Base-by-base conservation (phyloP, 2,113 vertebrate genomes). In the Corydoras sp. region DNA sequence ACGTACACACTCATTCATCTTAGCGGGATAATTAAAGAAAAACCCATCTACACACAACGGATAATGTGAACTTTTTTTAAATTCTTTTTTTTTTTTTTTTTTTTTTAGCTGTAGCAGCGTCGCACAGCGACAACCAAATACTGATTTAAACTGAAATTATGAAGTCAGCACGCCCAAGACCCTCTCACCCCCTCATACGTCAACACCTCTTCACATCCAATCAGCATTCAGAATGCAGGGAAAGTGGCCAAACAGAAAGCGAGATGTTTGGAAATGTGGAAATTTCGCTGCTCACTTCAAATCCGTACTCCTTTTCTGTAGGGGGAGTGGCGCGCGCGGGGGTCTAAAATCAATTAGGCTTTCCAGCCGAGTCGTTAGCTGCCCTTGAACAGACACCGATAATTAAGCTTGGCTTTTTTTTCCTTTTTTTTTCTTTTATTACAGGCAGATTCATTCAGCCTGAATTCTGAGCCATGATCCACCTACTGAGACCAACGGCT, bases 301-400 rank as follows among this genome's bases (percentile, higher is more conserved):
- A 10, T 43, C 66, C n/a, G 24, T 54, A 68, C n/a, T 29, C 15
- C 62, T 75, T 65, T 64, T 68, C 67, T 63, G 61, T 48, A 72
- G 59, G n/a, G 13, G 14, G 10, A n/a, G 11, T 3, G 58, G 51
- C 76, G 68, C 77, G 58, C 77, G 72, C 62, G 69, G 65, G 72
- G 79, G 77, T 77, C 78, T 82, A 82, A 88, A 90, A 89, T 91
- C 88, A 89, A 88, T 88, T 88, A 87, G 84, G 82, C 80, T 84
- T 70, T 87, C 43, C 71, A 68, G 77, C 82, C 76, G 62, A 80
- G 86, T 89, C 85, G 76, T 89, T 91, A 89, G 87, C 85, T 82
- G 88, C 85, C 87, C 86, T 87, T 80, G 81, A 87, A 88, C 83
- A 77, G 86, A 80, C 86, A 86, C 83, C 82, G 87, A 86, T 89